phyloP scores from a whole-genome alignment of 2,797 vertebrate species.

The Morus bassanus region DNA sequence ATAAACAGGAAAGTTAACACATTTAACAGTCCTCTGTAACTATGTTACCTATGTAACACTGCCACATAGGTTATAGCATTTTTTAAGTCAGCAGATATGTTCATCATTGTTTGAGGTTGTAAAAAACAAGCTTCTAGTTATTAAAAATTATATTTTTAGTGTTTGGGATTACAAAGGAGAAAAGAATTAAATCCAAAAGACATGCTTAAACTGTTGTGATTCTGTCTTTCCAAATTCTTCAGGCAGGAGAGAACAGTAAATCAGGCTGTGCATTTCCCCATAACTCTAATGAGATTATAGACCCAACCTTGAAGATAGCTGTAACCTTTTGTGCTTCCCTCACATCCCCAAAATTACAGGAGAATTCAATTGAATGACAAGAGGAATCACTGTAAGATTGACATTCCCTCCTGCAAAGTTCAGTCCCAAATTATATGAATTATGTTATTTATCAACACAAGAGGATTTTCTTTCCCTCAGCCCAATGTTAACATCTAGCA shows the following conservation, averaged over 20 bases:
- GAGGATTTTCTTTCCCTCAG: background rate
- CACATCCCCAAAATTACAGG: background rate
- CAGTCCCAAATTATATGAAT: background rate
- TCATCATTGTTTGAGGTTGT: background rate
- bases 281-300: background rate
- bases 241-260: background rate
- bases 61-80: background rate
- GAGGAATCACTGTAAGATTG: background rate
- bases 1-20: background rate
- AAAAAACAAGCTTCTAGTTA: background rate
- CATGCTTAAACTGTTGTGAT: background rate
- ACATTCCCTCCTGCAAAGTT: background rate
- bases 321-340: background rate
- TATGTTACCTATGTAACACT: no score
- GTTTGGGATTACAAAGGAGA: background rate
- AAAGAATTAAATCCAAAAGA: background rate
- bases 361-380: background rate
- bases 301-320: background rate
- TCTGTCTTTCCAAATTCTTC: background rate
- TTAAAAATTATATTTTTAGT: background rate
- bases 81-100: background rate
- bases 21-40: background rate
- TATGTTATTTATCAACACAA: background rate
- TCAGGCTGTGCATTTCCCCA: background rate
- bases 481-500: background rate